These are phyloP conservation scores for Sebastolobus alascanus DNA, from an alignment of 2,797 vertebrate genomes.

Conservation along the genomic window DNA sequence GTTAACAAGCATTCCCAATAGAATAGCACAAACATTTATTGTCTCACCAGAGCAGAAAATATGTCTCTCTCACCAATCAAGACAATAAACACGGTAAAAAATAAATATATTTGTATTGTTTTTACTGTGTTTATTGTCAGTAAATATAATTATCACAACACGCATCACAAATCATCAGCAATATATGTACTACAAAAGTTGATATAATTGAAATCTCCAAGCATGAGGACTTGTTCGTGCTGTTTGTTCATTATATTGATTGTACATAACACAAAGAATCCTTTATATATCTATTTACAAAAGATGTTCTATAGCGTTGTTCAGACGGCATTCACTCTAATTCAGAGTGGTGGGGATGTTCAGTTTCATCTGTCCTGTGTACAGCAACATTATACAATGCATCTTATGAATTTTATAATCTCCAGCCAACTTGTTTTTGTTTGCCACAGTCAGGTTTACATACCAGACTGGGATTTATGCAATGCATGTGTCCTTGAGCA, in stretches of 20 bases:
- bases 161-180: not conserved
- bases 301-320: not conserved
- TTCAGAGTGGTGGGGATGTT: not conserved
- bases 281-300: not conserved
- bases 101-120: not conserved
- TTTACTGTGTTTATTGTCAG: not conserved
- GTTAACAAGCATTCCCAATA: not conserved
- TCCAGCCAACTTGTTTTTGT: not conserved
- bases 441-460: not conserved
- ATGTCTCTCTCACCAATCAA: not conserved
- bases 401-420: not conserved
- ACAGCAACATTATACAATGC: not conserved
- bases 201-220: not conserved
- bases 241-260: not conserved
- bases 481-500: not conserved
- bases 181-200: not conserved
- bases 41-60: not conserved
- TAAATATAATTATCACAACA: not conserved
- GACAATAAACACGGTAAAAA: not conserved
- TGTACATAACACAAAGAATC: not conserved
- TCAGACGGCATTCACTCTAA: not conserved
- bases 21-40: not conserved
- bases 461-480: not conserved
- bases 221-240: not conserved
- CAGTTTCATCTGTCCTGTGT: not conserved